Evolutionary conservation across 1,140 invertebrate genomes (phyloP).

Genomic region (Habropoda laboriosa): DNA sequence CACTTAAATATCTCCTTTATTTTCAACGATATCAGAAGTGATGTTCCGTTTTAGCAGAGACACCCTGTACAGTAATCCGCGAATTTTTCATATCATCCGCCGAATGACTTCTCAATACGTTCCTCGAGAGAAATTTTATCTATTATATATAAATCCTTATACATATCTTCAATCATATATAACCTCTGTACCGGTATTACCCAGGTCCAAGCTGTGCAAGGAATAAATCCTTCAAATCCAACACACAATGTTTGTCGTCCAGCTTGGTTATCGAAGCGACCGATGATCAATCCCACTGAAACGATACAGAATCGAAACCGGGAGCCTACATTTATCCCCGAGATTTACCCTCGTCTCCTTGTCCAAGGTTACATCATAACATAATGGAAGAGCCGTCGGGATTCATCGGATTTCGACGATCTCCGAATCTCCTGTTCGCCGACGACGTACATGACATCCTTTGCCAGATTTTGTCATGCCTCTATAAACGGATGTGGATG

Average conservation of each 20-base stretch:
- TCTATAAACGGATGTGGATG: not conserved
- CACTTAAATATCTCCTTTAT: too few species aligned
- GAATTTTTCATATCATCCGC: too few species aligned
- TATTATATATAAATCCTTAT: too few species aligned
- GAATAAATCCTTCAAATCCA: too few species aligned
- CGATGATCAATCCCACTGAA: not conserved
- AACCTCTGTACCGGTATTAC: too few species aligned
- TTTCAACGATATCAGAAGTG: too few species aligned
- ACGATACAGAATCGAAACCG: conserved; percentile 2
- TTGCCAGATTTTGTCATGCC: conserved; percentile 13
- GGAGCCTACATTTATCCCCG: conserved; percentile 34
- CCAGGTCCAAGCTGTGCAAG: too few species aligned
- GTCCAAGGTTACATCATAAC: conserved; percentile 51
- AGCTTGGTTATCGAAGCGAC: not conserved
- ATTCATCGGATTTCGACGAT: conserved; percentile 21
- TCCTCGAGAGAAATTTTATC: too few species aligned
- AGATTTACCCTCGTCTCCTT: conserved; percentile 46
- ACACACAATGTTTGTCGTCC: not conserved
- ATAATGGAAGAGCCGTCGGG: conserved; percentile 25
- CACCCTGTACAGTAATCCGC: too few species aligned
- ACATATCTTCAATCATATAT: too few species aligned
- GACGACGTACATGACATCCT: not conserved
- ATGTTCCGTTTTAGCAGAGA: too few species aligned
- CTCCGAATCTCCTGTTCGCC: not conserved
- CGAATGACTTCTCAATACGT: too few species aligned